A percentile compares a stretch with the other conserved stretches of the same genome.
These are phyloP conservation scores for Calameuta filiformis DNA, from an alignment of 2,888 invertebrate genomes.

Conservation along the genomic window DNA sequence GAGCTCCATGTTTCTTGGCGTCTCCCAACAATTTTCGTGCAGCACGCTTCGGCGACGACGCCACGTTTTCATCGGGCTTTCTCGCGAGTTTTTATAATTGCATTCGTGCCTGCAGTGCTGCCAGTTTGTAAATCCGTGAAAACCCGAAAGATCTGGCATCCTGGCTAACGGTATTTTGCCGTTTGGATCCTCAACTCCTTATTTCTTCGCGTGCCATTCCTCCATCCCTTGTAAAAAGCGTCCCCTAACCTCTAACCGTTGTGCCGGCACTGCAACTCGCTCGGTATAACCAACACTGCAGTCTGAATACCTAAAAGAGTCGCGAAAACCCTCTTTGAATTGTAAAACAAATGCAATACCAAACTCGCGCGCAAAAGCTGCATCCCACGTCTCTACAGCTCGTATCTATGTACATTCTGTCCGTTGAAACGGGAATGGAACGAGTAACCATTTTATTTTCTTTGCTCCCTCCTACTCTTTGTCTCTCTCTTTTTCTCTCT, in stretches of 20 bases:
- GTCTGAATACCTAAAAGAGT: constrained; percentile 50
- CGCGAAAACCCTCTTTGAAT: constrained; percentile 50
- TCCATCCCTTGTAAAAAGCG: not conserved
- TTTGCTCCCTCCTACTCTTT: not conserved
- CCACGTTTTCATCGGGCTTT: not conserved
- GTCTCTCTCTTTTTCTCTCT: not conserved
- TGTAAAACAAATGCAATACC: constrained; percentile 53
- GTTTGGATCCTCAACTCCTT: not conserved
- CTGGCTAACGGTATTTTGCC: not conserved
- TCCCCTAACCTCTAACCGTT: not conserved
- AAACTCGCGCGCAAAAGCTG: constrained; percentile 10
- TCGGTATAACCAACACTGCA: constrained; percentile 30
- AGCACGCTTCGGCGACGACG: not conserved
- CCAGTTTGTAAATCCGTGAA: not conserved
- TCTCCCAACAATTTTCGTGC: not conserved
- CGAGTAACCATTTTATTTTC: not conserved
- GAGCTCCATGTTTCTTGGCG: constrained; percentile 1
- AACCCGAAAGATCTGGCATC: not conserved
- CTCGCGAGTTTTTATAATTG: not conserved
- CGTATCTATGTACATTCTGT: not conserved
- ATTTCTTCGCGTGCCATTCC: not conserved
- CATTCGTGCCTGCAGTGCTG: not conserved
- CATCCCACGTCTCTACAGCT: not conserved
- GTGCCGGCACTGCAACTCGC: not conserved
- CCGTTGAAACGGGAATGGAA: not conserved